phyloP scores from a whole-genome alignment of 2,113 vertebrate species.

The Typhlomys cinereus region DNA sequence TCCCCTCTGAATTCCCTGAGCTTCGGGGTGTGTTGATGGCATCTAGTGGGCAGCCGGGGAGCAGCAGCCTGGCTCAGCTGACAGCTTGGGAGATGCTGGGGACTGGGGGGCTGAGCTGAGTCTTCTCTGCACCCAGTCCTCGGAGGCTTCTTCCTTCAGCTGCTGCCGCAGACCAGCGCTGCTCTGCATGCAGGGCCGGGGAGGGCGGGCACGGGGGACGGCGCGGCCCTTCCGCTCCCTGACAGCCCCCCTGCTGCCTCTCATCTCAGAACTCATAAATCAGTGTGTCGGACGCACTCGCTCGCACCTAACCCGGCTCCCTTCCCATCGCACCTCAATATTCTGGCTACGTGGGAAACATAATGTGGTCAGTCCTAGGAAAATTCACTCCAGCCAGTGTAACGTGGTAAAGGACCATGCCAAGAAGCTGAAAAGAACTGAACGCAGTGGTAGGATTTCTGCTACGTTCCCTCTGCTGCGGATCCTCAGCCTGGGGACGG shows the following conservation, averaged over 20 bases:
- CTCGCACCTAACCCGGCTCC: background rate
- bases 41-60: too few relatives aligned
- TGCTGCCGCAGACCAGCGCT: background rate
- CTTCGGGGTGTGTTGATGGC: too few relatives aligned
- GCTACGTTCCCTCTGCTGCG: background rate
- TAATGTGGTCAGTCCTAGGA: background rate
- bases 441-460: background rate
- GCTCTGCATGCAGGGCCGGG: background rate
- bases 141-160: background rate
- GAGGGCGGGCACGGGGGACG: background rate
- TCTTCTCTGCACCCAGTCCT: too few relatives aligned
- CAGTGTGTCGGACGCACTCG: background rate
- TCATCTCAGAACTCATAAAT: background rate
- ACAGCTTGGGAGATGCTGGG: too few relatives aligned
- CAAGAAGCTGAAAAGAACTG: background rate
- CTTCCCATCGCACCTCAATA: background rate
- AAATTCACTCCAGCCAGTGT: background rate
- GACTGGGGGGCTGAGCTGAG: too few relatives aligned
- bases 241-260: background rate
- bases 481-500: too few relatives aligned
- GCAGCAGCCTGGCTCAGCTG: too few relatives aligned
- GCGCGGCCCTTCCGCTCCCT: too few relatives aligned
- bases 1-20: too few relatives aligned
- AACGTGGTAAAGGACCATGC: background rate
- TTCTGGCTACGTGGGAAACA: background rate